Base-by-base conservation (phyloP, 1,140 invertebrate species). In the Drosophila sechellia region DNA sequence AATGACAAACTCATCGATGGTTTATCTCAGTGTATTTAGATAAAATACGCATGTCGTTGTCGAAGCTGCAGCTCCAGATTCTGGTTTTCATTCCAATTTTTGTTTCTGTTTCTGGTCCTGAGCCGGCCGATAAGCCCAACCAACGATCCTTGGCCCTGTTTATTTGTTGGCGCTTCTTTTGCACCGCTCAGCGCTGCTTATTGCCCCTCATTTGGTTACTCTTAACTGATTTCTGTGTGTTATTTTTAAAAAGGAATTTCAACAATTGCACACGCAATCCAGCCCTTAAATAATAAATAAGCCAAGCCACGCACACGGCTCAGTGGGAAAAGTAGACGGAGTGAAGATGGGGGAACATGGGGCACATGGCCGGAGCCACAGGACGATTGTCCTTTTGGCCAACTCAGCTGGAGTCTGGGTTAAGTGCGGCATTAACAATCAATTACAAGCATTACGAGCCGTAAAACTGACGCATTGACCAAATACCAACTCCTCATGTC, bases 361-460 rank as follows among this genome's bases (percentile, higher is more conserved):
- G n/a, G 48, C 48, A 49, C 31, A 50, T 49, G 54, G 48, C 37
- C 35, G 34, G 1, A 3, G 58, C 57, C 69, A 20, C 68, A 74
- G 68, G 60, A 75, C 60, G 65, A 70, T 66, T 70, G 66, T 70
- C 66, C 66, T 70, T 70, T 70, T 55, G 66, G 66, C 64, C 66
- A 56, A 64, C 70, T 61, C 73, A 77, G 74, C 74, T 77, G 72
- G 73, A 75, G 73, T 77, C 73, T 77, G 76, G 75, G 76, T 81
- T 81, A 81, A 81, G 78, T 81, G 68, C 66, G 73, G 73, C 79
- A 81, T 81, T 81, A 81, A 81, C 79, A 81, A 81, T 81, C 79
- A 81, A 81, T 81, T 81, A 81, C 79, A 81, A 81, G 78, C 71
- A 81, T 81, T 81, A 81, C 79, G 78, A 81, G 79, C 73, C 79